Conservation (phyloP, 2,113 vertebrate genomes). For the Enhydra lutris region DNA sequence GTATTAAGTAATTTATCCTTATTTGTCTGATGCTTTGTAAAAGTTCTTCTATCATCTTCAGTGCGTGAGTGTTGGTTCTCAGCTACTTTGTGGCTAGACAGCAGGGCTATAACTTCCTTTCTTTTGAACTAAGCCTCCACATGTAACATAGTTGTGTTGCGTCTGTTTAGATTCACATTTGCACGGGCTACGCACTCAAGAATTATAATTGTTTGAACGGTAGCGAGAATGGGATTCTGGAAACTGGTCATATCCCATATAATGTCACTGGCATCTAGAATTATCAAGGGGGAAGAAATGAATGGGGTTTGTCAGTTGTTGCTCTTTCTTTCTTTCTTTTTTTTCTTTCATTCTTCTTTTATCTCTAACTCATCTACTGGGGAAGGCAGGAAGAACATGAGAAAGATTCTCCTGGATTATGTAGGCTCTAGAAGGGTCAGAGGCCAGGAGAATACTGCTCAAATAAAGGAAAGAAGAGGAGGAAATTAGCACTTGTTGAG, state of each 20-base stretch:
- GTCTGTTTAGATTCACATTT: background rate
- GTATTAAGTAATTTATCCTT: constrained; percentile 33
- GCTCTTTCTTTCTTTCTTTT: background rate
- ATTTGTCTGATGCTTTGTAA: background rate
- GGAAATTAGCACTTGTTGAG: background rate
- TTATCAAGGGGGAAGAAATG: background rate
- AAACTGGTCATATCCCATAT: background rate
- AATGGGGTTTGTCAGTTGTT: background rate
- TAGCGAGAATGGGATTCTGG: background rate
- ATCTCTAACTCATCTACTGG: background rate
- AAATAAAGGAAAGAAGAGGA: background rate
- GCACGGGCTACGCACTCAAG: background rate
- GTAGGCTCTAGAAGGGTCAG: background rate
- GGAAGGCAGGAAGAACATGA: background rate
- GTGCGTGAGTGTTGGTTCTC: background rate
- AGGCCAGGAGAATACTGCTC: background rate
- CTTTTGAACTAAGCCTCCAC: background rate
- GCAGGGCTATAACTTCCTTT: background rate
- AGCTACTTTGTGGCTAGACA: background rate
- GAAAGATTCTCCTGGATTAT: background rate
- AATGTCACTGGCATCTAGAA: background rate
- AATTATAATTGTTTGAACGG: background rate
- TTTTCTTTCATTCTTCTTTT: background rate
- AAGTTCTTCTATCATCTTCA: constrained; percentile 4
- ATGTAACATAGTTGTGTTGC: background rate